These are phyloP conservation scores for Heterodera carotae DNA, from an alignment of 1,140 invertebrate species.

Conservation along the genomic window DNA sequence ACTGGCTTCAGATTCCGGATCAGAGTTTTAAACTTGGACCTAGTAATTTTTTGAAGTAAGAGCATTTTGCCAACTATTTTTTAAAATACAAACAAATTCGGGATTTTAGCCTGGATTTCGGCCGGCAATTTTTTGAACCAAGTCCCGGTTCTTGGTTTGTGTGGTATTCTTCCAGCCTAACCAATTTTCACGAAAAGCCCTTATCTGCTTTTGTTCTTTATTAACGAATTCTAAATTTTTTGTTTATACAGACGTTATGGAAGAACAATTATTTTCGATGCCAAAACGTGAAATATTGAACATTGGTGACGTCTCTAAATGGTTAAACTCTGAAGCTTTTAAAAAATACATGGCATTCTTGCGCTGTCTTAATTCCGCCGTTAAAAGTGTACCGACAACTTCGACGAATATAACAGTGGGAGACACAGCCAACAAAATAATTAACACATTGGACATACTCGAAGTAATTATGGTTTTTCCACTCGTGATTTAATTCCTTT, in stretches of 20 bases:
- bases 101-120: no score
- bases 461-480: conserved; percentile 35
- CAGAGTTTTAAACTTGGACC: no score
- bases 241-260: neutral
- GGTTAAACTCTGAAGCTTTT: conserved; percentile 59
- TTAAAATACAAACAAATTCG: no score
- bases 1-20: no score
- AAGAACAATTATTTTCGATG: conserved; percentile 28
- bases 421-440: conserved; percentile 41
- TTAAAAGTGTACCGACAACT: conserved; percentile 49
- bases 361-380: conserved; percentile 47
- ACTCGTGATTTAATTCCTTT: conserved; percentile 32
- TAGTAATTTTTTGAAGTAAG: no score
- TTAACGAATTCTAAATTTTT: no score
- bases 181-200: no score
- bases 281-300: conserved; percentile 57
- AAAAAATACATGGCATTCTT: conserved; percentile 59
- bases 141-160: no score
- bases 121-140: no score
- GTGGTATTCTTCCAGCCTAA: no score
- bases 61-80: no score
- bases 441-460: conserved; percentile 45
- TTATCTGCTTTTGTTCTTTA: no score
- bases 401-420: conserved; percentile 45
- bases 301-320: conserved; percentile 57